These are phyloP conservation scores for Periophthalmodon schlosseri DNA, from an alignment of 2,113 vertebrate species.

Conservation along the genomic window DNA sequence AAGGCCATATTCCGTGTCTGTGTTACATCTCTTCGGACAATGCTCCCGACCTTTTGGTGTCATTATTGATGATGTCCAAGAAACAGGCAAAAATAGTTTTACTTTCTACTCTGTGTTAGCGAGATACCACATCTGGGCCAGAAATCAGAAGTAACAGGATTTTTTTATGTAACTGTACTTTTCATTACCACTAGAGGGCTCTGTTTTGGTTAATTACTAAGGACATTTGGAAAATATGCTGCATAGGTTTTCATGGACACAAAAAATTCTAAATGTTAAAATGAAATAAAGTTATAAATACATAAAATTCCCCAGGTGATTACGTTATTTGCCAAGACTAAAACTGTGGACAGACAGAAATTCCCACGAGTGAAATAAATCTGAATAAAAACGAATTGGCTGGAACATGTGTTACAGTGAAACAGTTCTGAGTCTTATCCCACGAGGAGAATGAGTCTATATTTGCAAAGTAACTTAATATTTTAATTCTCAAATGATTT, in stretches of 20 bases:
- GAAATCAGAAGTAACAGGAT: not conserved
- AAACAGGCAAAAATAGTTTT: not conserved
- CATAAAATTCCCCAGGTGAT: not conserved
- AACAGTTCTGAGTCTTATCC: not conserved
- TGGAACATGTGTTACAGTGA: not conserved
- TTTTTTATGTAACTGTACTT: slow-evolving; percentile 5
- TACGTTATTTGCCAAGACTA: not conserved
- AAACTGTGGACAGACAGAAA: not conserved
- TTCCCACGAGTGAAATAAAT: not conserved
- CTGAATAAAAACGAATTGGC: not conserved
- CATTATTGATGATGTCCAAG: slow-evolving; percentile 24
- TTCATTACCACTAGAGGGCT: slow-evolving; percentile 43
- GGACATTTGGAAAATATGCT: not conserved
- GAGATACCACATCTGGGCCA: slow-evolving; percentile 1
- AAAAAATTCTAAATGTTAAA: not conserved
- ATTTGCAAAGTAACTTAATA: slow-evolving; percentile 58
- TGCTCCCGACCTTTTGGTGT: slow-evolving; percentile 22
- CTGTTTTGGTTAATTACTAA: not conserved
- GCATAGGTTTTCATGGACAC: not conserved
- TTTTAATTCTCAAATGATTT: slow-evolving; percentile 40
- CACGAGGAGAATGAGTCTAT: slow-evolving; percentile 48
- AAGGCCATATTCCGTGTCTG: slow-evolving; percentile 23
- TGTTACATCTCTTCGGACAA: slow-evolving; percentile 27
- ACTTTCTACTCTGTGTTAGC: slow-evolving; percentile 15
- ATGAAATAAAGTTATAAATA: not conserved